Base-by-base conservation (phyloP, 2,797 vertebrate species). In the Sternarchorhynchus goeldii region DNA sequence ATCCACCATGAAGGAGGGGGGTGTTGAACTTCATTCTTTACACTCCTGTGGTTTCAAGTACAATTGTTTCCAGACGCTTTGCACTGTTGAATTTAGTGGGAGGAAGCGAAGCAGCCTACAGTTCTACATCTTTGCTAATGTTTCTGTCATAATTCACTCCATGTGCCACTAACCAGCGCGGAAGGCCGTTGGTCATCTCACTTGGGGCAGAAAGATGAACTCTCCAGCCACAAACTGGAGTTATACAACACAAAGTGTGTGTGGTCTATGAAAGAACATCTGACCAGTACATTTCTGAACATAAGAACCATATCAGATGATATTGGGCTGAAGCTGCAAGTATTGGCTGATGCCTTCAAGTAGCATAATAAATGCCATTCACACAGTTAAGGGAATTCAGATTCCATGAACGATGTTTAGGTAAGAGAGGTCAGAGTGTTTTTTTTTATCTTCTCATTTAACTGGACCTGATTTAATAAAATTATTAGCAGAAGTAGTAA, bases 71-170 rank as follows among this genome's bases (percentile, higher is more conserved):
- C 81, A 83, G 71, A 82, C 60, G 39, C 63, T 74, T 81, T 81
- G 76, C 68, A 63, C 71, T 66, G 65, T 76, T 78, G 57, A 75
- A 81, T 76, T 80, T 82, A 75, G 73, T 68, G 39, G 41, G 73
- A 76, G 82, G 76, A 82, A 82, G 75, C 80, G 68, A 78, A 84
- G 41, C 63, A 34, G 69, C 79, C 79, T 81, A 67, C 73, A 73
- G 70, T 70, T 45, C 73, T 76, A 81, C 29, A 91, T 59, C 0
- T 84, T 83, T 16, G 86, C 91, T 86, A 76, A 89, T 93, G 81
- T 90, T 7, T 89, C 83, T 31, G 89, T 91, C 82, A 89, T 91
- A 69, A 73, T 63, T 76, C 59, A 10, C 56, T 81, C 77, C 68
- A 63, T 79, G 63, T 55, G 39, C 50, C 14, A 10, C 29, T 29